phyloP scores from a whole-genome alignment of 1,140 invertebrate species.

The Thrips palmi region DNA sequence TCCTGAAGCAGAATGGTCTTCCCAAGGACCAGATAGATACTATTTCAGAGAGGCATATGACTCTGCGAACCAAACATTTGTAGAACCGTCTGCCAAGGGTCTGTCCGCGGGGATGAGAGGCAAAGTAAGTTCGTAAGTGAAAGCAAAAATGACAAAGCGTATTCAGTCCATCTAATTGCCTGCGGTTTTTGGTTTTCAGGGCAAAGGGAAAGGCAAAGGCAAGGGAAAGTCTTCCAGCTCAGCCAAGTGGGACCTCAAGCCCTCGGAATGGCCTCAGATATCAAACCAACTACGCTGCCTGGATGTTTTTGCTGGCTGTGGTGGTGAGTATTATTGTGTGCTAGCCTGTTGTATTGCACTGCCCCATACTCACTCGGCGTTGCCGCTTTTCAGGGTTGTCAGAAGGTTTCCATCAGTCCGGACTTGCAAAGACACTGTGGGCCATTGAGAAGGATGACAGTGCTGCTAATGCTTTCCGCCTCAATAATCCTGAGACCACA shows the following conservation, averaged over 20 bases:
- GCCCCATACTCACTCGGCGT: too few species aligned
- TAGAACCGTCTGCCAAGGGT: slow-evolving; percentile 39
- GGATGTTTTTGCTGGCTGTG: slow-evolving; percentile 82
- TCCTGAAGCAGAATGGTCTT: slow-evolving; percentile 36
- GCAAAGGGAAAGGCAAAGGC: slow-evolving; percentile 47
- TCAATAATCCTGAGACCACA: slow-evolving; percentile 53
- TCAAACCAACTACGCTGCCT: slow-evolving; percentile 38
- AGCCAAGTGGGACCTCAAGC: slow-evolving; percentile 15
- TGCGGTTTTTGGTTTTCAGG: too few species aligned
- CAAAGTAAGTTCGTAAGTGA: slow-evolving; percentile 38
- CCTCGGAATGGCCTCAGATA: slow-evolving; percentile 20
- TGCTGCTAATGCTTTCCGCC: slow-evolving; percentile 58
- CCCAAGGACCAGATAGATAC: slow-evolving; percentile 44
- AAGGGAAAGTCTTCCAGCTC: slow-evolving; percentile 37
- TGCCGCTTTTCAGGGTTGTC: slow-evolving; percentile 27
- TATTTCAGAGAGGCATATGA: slow-evolving; percentile 59
- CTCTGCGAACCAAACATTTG: slow-evolving; percentile 31
- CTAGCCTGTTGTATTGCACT: too few species aligned
- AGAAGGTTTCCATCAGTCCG: slow-evolving; percentile 51
- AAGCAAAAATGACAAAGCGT: too few species aligned
- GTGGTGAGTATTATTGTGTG: slow-evolving; percentile 38
- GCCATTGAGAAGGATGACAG: slow-evolving; percentile 64
- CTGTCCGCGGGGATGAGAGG: slow-evolving; percentile 34
- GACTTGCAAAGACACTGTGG: slow-evolving; percentile 50
- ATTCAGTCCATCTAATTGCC: too few species aligned